Base-by-base conservation (phyloP, 2,113 vertebrate species). In the Oryzias celebensis region DNA sequence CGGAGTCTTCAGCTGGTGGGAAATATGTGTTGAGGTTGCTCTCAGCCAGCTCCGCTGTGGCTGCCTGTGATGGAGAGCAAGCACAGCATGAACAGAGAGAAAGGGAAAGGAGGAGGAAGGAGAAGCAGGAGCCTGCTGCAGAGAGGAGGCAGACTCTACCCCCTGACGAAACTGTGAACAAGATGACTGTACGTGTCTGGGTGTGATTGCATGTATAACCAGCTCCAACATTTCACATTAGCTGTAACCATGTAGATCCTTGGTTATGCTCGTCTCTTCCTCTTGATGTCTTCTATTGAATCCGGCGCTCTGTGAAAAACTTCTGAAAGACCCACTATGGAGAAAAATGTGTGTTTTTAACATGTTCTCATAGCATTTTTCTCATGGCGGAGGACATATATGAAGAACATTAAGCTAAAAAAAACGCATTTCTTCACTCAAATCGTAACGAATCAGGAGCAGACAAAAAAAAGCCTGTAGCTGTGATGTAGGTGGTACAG, bases 41-140 rank as follows among this genome's bases (percentile, higher is more conserved):
- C 65, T 68, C 63, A 61, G 54, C 68, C 51, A 52, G 77, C 66
- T 87, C 73, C 78, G 82, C 80, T 84, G 78, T 65, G 74, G 8
- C 36, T 36, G 31, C 31, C 7, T 36, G 8, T 12, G 36, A 79
- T 81, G 65, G 75, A 52, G 77, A 52, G 68, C 79, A 81, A 82
- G 80, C 78, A 71, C 75, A 80, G 78, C 68, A 52, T 77, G 77
- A 78, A 84, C 75, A 71, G 58, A 57, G 63, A 53, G 73, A 52
- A 63, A 62, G 81, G 50, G 61, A 51, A 36, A 62, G 74, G 26
- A 17, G 75, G 58, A 77, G 74, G 71, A 75, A 68, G 61, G 71
- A 72, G 70, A 78, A 75, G 70, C 56, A 72, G 70, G 76, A 75
- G 70, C 56, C 69, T 77, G 86, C 85, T 85, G 85, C 79, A 82